Conservation (phyloP, 2,797 vertebrate species). For the Myiothlypis chrysogaster region DNA sequence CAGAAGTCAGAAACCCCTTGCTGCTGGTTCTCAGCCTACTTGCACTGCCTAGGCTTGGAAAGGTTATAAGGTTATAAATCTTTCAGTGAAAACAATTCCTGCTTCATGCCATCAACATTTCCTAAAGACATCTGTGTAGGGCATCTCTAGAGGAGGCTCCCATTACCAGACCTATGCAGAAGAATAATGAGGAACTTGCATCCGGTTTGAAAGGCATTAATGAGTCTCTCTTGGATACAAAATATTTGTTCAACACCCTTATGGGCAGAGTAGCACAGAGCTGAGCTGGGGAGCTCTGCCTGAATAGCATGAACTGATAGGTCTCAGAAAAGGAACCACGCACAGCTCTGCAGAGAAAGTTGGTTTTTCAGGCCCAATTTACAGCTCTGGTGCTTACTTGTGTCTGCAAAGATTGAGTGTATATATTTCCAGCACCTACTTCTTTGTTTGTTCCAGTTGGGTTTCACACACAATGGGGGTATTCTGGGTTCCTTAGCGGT, state of each 20-base stretch:
- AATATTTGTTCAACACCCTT: slow-evolving; percentile 60
- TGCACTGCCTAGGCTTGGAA: slow-evolving; percentile 2
- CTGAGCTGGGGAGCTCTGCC: slow-evolving; percentile 10
- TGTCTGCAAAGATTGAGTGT: neutral
- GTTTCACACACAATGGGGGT: neutral
- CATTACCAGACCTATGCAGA: slow-evolving; percentile 35
- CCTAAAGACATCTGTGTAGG: slow-evolving; percentile 53
- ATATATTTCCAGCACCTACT: neutral
- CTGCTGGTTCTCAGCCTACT: slow-evolving; percentile 25
- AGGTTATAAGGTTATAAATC: slow-evolving; percentile 56
- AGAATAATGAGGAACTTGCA: slow-evolving; percentile 56
- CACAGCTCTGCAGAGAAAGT: neutral
- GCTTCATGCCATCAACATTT: slow-evolving; percentile 46
- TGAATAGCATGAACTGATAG: neutral
- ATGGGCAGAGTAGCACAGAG: slow-evolving; percentile 23
- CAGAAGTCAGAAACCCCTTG: slow-evolving; percentile 32
- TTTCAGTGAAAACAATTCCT: slow-evolving; percentile 56
- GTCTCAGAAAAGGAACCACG: neutral
- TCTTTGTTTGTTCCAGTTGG: neutral
- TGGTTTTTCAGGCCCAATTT: neutral
- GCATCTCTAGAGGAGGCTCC: slow-evolving; percentile 56
- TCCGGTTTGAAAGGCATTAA: slow-evolving; percentile 54
- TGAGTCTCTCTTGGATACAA: slow-evolving; percentile 56
- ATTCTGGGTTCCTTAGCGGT: neutral
- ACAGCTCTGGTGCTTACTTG: neutral